Conservation (phyloP, 2,797 vertebrate genomes). For the Anguilla marmorata region DNA sequence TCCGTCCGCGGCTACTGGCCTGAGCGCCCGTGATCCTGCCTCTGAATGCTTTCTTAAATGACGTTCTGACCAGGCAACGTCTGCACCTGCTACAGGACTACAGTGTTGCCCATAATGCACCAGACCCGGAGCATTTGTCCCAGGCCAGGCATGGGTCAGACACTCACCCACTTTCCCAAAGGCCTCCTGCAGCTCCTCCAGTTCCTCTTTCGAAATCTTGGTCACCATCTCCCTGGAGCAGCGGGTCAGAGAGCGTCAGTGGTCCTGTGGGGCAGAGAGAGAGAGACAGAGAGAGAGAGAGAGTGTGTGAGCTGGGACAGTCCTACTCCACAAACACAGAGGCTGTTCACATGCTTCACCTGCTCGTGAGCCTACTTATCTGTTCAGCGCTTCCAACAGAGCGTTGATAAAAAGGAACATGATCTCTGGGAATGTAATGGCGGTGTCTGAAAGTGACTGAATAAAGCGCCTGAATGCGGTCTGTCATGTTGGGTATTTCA, state of each 20-base stretch:
- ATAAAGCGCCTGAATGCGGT: too few species aligned
- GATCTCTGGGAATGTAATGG: too few species aligned
- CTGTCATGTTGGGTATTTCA: background rate
- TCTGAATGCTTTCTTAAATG: background rate
- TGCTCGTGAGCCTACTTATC: background rate
- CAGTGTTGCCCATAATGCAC: background rate
- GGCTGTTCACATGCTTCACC: background rate
- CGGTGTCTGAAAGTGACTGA: too few species aligned
- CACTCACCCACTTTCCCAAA: constrained; percentile 89
- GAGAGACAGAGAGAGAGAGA: background rate
- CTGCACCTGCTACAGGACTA: background rate
- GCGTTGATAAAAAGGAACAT: background rate
- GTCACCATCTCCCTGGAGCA: constrained; percentile 81
- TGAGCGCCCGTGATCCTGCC: background rate
- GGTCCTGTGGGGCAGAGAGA: constrained; percentile 61
- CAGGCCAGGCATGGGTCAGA: background rate
- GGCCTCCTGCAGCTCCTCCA: constrained; percentile 89
- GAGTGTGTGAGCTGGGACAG: background rate
- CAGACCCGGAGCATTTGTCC: background rate
- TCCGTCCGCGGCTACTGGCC: background rate
- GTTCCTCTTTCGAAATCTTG: constrained; percentile 92
- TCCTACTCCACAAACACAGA: background rate
- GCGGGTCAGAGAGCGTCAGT: constrained; percentile 65
- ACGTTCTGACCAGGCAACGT: background rate
- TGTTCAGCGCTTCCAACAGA: background rate